Evolutionary conservation across 1,140 invertebrate species (phyloP).

Genomic region (Calephelis nemesis): DNA sequence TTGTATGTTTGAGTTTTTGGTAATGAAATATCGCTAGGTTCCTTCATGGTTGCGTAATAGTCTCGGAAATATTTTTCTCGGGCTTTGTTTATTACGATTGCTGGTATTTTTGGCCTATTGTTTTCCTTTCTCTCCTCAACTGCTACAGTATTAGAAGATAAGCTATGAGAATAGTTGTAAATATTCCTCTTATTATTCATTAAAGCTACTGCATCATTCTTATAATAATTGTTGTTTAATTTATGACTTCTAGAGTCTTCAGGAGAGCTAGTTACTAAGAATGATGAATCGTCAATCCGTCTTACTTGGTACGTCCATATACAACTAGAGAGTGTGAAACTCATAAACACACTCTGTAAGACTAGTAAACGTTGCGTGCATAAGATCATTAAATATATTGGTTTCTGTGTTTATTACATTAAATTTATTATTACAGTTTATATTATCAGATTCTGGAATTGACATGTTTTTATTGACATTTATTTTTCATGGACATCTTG

Average conservation of each 20-base stretch:
- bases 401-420: constrained; percentile 4
- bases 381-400: constrained; percentile 42
- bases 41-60: constrained; percentile 33
- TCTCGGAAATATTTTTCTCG: constrained; percentile 59
- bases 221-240: constrained; percentile 17
- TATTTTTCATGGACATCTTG: too few species aligned
- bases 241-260: constrained; percentile 37
- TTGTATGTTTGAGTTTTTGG: constrained; percentile 4
- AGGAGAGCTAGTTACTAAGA: constrained; percentile 52
- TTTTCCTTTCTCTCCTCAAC: constrained; percentile 39
- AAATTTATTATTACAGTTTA: neutral
- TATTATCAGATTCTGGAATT: too few species aligned
- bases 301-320: constrained; percentile 59
- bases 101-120: constrained; percentile 37
- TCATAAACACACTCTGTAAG: constrained; percentile 39
- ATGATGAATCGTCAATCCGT: constrained; percentile 55
- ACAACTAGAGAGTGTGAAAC: constrained; percentile 36
- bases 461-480: too few species aligned
- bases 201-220: constrained; percentile 31
- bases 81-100: constrained; percentile 45
- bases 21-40: constrained; percentile 4
- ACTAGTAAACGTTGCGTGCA: constrained; percentile 41
- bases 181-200: constrained; percentile 38
- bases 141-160: constrained; percentile 30
- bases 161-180: constrained; percentile 20